These are phyloP conservation scores for Heteronetta atricapilla DNA, from an alignment of 2,113 vertebrate species.

Conservation along the genomic window DNA sequence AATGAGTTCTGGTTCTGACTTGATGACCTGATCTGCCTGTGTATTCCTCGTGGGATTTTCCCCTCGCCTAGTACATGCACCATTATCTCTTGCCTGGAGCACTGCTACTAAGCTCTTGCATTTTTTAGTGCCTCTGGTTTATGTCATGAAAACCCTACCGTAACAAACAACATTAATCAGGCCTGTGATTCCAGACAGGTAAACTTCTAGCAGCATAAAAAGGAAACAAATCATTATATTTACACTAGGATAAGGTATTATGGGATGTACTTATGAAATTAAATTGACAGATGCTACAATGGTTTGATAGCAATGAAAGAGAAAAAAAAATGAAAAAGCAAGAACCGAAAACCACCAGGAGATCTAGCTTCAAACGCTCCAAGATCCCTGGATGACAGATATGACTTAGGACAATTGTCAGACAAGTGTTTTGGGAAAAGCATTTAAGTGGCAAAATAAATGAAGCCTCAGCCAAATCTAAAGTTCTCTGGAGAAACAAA, in stretches of 20 bases:
- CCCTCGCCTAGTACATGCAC: background rate
- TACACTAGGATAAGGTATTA: background rate
- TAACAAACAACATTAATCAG: slow-evolving; percentile 5
- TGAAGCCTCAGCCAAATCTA: background rate
- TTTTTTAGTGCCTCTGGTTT: background rate
- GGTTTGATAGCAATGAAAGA: background rate
- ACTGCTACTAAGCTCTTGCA: background rate
- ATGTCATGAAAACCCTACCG: background rate
- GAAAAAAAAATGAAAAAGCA: background rate
- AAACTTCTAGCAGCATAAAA: background rate
- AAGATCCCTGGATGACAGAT: background rate
- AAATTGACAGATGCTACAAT: slow-evolving; percentile 21
- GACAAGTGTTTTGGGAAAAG: background rate
- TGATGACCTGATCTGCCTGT: background rate
- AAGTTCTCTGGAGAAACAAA: background rate
- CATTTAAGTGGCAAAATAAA: slow-evolving; percentile 23
- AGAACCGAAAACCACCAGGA: background rate
- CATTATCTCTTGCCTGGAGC: background rate
- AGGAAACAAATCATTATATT: background rate
- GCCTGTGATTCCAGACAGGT: background rate
- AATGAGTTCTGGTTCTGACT: background rate
- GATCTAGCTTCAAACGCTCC: background rate
- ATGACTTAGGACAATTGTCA: background rate
- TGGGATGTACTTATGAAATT: background rate
- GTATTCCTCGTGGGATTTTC: background rate